phyloP scores from a whole-genome alignment of 35 echinoderm and acorn worm species.

The Patiria miniata region DNA sequence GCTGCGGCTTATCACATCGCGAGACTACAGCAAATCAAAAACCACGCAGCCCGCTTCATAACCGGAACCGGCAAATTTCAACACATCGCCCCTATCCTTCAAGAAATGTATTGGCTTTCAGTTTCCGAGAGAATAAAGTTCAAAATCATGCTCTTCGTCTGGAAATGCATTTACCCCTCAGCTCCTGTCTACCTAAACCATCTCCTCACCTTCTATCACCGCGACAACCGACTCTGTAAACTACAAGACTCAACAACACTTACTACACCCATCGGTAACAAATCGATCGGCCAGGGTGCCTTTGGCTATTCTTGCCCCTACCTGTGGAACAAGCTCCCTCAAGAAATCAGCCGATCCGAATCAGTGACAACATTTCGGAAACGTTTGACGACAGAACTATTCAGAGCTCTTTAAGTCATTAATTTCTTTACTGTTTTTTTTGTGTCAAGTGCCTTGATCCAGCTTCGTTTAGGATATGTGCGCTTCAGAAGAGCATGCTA shows the following conservation, averaged over 20 bases:
- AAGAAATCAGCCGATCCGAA: too few species aligned
- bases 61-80: neutral
- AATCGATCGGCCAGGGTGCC: too few species aligned
- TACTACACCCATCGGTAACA: neutral
- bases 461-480: too few species aligned
- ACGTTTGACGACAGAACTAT: neutral
- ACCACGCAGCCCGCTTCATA: neutral
- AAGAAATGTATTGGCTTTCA: neutral
- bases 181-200: too few species aligned
- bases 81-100: neutral
- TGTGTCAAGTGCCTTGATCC: neutral
- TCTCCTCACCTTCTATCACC: too few species aligned
- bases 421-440: neutral
- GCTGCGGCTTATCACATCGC: neutral
- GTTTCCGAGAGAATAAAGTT: too few species aligned
- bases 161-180: too few species aligned
- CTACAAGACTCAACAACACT: too few species aligned
- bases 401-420: neutral
- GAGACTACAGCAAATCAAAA: neutral
- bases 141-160: too few species aligned
- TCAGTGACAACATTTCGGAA: too few species aligned
- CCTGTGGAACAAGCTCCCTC: conserved; percentile 3
- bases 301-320: neutral
- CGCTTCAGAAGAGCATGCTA: too few species aligned
- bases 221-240: too few species aligned